Evolutionary conservation across 2,113 vertebrate genomes (phyloP).

Genomic region (Zosterops borbonicus): DNA sequence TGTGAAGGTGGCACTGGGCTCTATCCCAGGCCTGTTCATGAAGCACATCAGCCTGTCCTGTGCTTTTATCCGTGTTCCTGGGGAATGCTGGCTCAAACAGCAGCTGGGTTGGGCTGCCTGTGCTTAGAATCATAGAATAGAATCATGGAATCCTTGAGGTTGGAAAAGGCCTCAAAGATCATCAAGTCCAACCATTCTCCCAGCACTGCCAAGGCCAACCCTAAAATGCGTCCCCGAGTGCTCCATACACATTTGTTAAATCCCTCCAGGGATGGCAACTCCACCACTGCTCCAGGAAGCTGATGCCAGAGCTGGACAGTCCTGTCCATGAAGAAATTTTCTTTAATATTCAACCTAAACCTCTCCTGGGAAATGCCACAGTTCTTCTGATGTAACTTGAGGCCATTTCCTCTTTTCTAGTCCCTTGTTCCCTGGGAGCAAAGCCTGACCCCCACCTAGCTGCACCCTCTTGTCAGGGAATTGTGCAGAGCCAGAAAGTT

Average conservation of each 20-base stretch:
- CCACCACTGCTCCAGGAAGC: neutral
- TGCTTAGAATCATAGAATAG: neutral
- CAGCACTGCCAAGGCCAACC: neutral
- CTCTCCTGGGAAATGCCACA: neutral
- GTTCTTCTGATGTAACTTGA: neutral
- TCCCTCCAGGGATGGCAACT: neutral
- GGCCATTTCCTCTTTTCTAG: neutral
- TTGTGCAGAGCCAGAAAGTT: neutral
- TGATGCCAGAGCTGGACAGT: neutral
- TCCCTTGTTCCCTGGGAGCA: neutral
- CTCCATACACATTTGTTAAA: neutral
- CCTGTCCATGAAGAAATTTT: neutral
- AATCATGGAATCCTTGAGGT: neutral
- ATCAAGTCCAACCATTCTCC: neutral
- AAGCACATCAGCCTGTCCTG: neutral
- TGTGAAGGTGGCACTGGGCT: neutral
- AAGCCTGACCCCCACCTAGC: neutral
- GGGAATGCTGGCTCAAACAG: accelerated
- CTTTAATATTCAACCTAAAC: neutral
- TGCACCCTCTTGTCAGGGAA: neutral
- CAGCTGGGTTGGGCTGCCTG: neutral
- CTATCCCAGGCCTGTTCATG: neutral
- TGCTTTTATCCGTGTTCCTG: neutral
- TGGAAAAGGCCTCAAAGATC: neutral
- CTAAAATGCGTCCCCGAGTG: neutral